These are phyloP conservation scores for Sthenelais limicola DNA, from an alignment of 2,888 invertebrate species.

Conservation along the genomic window DNA sequence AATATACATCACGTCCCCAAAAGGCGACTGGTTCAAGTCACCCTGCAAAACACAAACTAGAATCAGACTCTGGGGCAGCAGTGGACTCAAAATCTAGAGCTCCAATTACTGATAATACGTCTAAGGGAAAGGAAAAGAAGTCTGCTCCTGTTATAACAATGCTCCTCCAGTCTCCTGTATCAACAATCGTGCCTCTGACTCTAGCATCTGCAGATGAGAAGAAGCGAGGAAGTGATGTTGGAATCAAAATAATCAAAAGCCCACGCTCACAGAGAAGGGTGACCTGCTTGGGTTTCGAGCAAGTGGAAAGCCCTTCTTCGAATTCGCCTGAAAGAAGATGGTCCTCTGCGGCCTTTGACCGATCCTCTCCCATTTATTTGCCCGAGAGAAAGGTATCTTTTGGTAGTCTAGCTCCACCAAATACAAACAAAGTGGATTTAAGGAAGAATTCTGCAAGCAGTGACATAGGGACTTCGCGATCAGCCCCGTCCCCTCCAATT, in stretches of 20 bases:
- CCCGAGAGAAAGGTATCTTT: conserved; percentile 17
- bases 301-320: not conserved
- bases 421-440: not conserved
- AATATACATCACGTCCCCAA: not conserved
- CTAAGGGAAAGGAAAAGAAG: not conserved
- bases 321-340: not conserved
- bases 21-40: not conserved
- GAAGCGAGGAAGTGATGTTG: conserved; percentile 24
- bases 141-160: not conserved
- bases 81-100: not conserved
- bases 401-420: not conserved
- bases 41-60: not conserved
- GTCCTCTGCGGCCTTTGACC: conserved; percentile 4
- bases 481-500: no score
- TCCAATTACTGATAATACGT: not conserved
- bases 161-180: not conserved
- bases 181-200: not conserved
- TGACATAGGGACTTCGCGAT: no score
- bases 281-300: not conserved
- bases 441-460: not conserved
- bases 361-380: not conserved
- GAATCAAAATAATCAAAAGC: conserved; percentile 26
- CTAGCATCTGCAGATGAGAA: not conserved
- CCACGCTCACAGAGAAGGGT: not conserved
- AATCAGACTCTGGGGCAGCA: not conserved